A percentile compares a stretch with the other conserved stretches of the same genome.
Evolutionary conservation across 2,888 invertebrate species (phyloP).

Genomic region (Tetragonisca angustula): DNA sequence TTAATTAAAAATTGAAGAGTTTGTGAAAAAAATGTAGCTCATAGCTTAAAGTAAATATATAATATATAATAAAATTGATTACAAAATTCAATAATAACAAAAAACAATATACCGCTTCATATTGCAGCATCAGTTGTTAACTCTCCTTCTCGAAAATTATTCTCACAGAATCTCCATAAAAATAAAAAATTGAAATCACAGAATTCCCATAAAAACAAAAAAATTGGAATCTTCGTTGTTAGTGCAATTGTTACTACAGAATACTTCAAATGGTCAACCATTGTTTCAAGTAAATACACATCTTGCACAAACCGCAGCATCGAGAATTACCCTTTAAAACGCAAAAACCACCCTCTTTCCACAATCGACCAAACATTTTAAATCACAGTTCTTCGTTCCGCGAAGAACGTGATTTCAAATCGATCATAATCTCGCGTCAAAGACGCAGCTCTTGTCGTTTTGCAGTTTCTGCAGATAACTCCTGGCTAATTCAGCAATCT

Average conservation of each 20-base stretch:
- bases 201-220: not conserved
- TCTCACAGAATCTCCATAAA: not conserved
- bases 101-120: not conserved
- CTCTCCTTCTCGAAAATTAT: not conserved
- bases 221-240: not conserved
- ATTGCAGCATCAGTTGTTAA: not conserved
- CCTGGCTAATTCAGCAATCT: constrained; percentile 74
- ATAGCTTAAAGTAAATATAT: not conserved
- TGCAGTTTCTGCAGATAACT: constrained; percentile 58
- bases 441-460: constrained; percentile 42
- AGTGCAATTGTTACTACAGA: too few relatives aligned
- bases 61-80: not conserved
- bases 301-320: not conserved
- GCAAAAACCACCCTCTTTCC: not conserved
- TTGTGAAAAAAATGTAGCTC: not conserved
- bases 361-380: not conserved
- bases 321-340: not conserved
- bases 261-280: not conserved
- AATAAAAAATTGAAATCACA: not conserved
- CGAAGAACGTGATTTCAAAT: not conserved
- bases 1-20: not conserved
- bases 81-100: not conserved
- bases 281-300: not conserved
- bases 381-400: not conserved
- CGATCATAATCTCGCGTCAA: constrained; percentile 44